Evolutionary conservation across 1,140 invertebrate species (phyloP).

Genomic region (Globodera rostochiensis): DNA sequence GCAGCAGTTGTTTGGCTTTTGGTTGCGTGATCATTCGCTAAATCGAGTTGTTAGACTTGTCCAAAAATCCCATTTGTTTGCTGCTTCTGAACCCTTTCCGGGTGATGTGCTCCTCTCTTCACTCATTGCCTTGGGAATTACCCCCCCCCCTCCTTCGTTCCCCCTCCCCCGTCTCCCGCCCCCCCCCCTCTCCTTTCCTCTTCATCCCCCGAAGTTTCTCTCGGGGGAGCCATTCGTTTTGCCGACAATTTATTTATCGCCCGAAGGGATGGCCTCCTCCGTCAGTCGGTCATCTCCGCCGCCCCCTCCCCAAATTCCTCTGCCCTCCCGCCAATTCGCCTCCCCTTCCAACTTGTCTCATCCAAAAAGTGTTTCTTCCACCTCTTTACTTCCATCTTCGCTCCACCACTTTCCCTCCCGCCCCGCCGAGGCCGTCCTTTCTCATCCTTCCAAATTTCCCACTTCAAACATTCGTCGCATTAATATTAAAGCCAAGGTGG

Average conservation of each 20-base stretch:
- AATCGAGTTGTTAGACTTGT: too few relatives aligned
- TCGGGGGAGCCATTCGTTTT: neutral
- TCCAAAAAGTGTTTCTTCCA: neutral
- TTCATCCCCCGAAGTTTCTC: conserved; percentile 6
- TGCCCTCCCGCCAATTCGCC: neutral
- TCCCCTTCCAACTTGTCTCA: neutral
- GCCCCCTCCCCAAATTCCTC: neutral
- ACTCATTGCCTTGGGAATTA: neutral
- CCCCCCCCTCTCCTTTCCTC: neutral
- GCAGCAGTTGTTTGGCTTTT: neutral
- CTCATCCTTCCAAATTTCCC: neutral
- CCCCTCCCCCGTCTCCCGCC: too few relatives aligned
- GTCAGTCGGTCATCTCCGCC: neutral
- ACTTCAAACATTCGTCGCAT: conserved; percentile 3
- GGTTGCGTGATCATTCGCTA: neutral
- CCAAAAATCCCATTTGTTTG: neutral
- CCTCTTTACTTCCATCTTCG: neutral
- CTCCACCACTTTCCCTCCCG: neutral
- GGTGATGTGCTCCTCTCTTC: neutral
- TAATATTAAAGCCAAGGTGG: conserved; percentile 20
- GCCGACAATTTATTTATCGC: conserved; percentile 19
- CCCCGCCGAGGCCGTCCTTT: neutral
- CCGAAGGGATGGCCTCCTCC: neutral
- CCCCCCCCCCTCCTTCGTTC: too few relatives aligned
- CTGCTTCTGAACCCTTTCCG: neutral